Base-by-base conservation (phyloP, 2,113 vertebrate species). In the Rhinolophus sinicus region DNA sequence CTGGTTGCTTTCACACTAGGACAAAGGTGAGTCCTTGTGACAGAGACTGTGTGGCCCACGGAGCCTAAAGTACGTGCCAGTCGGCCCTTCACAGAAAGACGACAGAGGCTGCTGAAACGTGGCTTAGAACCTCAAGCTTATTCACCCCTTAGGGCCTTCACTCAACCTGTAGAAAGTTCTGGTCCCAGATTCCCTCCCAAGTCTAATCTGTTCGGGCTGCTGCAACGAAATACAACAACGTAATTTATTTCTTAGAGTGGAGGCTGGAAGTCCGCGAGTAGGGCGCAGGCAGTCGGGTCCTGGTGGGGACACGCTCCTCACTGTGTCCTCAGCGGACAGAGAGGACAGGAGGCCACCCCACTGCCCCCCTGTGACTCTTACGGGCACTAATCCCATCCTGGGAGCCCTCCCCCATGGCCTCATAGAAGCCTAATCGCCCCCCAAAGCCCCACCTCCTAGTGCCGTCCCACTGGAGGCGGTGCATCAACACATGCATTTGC, bases 31-130 rank as follows among this genome's bases (percentile, higher is more conserved):
- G 10, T 1, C 9, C 19, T 50, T 50, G 47, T 2, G 14, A 50
- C 33, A 28, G 15, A 38, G 22, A 8, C 3, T 0, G 0, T 0
- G 3, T 12, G 38, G 69, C 4, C 19, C 1, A 2, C 50, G 13
- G 47, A 88, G 18, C 22, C n/a, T 8, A 2, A 21, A 15, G 52
- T 3, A 47, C 8, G 40, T 2, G 3, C 21, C 7, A 14, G 33
- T 8, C 24, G 33, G 30, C 21, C 86, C 13, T 18, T n/a, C 10
- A 16, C 54, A 76, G 69, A 35, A 6, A 60, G 22, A 14, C 62
- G 69, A 35, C 3, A 60, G 22, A 21, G n/a, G 9, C 4, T 6
- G 12, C 47, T 12, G 21, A 28, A 50, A 13, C 5, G 3, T 26
- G 22, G 58, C 47, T 75, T 18, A 5, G 38, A 33, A 15, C 52